Base-by-base conservation (phyloP, 2,888 invertebrate species). In the Erebia aethiops region DNA sequence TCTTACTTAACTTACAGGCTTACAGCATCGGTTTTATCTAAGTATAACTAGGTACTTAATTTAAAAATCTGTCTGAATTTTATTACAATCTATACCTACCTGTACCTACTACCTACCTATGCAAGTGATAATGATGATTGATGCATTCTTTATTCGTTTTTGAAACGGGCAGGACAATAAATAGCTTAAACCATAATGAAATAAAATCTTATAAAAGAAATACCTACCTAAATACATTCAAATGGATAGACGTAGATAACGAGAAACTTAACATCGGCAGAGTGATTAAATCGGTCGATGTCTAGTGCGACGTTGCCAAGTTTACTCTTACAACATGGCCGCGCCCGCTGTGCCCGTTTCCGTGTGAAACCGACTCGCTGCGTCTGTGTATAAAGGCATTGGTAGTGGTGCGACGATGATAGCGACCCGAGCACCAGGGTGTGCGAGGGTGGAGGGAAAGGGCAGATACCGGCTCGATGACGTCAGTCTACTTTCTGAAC, bases 271-370 rank as follows among this genome's bases (percentile, higher is more conserved):
- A 84, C 83, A 87, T 86, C 73, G 72, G 49, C 62, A 62, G 69
- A 84, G 82, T 82, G 89, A 90, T 90, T 90, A 90, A 89, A 90
- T 90, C 90, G 92, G 90, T 92, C 91, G 91, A 90, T 91, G 92
- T 91, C 91, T 91, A 90, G 85, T 87, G 92, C 92, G 92, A 87
- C 92, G 92, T 93, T 93, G 92, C 92, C 92, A 90, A 85, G 84
- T 89, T 87, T 90, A 88, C 87, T 86, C 88, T 90, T 90, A 91
- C 91, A 91, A 91, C 91, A 91, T 91, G 92, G 92, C 92, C 87
- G 91, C 89, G 86, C 86, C 89, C 87, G 87, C 85, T 89, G 90
- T 90, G 90, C 89, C 90, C 91, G 92, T 93, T 93, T 92, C 91
- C 91, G 91, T 92, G 91, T 92, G 92, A 93, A 92, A 92, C 91